These are phyloP conservation scores for Ascidia mentula DNA, from an alignment of 23 tunicate genomes.

Conservation along the genomic window DNA sequence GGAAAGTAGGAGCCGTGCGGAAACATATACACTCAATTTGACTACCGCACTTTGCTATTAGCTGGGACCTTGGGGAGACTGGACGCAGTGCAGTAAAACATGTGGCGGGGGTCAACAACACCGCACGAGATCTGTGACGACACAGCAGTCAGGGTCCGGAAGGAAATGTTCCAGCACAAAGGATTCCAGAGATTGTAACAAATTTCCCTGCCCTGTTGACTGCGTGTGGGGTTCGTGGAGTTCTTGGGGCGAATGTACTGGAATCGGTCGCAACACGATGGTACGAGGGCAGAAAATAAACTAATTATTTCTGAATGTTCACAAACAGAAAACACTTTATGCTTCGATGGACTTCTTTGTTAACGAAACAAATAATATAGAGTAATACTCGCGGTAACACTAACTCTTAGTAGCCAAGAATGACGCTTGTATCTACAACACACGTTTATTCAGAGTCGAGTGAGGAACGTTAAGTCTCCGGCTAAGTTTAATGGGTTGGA, in stretches of 20 bases:
- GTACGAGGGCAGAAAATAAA: no score
- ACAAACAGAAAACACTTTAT: no score
- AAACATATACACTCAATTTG: no score
- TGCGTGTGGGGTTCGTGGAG: constrained; percentile 7
- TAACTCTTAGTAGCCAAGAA: no score
- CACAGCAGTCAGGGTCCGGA: not conserved
- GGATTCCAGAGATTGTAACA: not conserved
- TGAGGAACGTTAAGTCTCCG: not conserved
- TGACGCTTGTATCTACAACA: no score
- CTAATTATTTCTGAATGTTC: no score
- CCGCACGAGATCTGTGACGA: not conserved
- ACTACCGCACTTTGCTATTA: no score
- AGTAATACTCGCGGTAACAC: no score
- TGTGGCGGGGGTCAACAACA: not conserved
- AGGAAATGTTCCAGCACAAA: not conserved
- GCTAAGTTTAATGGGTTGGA: constrained; percentile 1
- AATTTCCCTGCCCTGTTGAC: not conserved
- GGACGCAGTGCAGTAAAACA: not conserved
- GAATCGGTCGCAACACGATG: no score
- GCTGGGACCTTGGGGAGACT: not conserved
- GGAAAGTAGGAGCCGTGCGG: no score
- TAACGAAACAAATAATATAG: no score
- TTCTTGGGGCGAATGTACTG: not conserved
- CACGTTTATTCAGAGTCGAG: not conserved
- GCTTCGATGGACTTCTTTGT: no score